Evolutionary conservation across 2,113 vertebrate genomes (phyloP).

Genomic region (Solenodon paradoxus): DNA sequence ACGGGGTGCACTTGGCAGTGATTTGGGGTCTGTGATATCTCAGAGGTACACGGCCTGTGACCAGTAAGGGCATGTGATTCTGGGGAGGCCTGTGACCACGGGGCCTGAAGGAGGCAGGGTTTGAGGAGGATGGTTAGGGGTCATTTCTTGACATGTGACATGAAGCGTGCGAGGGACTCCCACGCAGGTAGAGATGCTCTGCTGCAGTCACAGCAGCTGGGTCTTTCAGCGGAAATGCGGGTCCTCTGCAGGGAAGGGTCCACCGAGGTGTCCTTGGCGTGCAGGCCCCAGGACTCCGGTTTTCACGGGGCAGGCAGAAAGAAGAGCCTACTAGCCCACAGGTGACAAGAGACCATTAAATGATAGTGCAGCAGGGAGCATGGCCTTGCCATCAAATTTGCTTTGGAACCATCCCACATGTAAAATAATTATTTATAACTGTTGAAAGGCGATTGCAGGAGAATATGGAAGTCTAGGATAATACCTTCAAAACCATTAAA

Average conservation of each 20-base stretch:
- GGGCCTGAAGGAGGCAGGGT: neutral
- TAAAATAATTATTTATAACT: neutral
- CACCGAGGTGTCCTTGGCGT: neutral
- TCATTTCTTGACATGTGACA: neutral
- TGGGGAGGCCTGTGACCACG: neutral
- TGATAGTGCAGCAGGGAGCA: neutral
- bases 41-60: rapidly evolving
- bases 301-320: neutral
- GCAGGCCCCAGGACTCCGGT: neutral
- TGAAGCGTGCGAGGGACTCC: neutral
- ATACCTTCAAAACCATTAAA: too few species aligned
- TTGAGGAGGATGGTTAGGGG: neutral
- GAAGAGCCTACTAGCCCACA: too few species aligned
- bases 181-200: neutral
- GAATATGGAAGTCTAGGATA: neutral
- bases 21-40: neutral
- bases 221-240: too few species aligned
- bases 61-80: too few species aligned
- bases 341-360: too few species aligned
- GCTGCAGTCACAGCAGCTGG: too few species aligned
- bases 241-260: too few species aligned
- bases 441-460: neutral
- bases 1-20: neutral
- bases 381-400: neutral
- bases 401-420: neutral